A percentile compares a stretch with the other conserved stretches of the same genome.
These are phyloP conservation scores for Chalcosyrphus nemorum DNA, from an alignment of 2,888 invertebrate species.

Conservation along the genomic window DNA sequence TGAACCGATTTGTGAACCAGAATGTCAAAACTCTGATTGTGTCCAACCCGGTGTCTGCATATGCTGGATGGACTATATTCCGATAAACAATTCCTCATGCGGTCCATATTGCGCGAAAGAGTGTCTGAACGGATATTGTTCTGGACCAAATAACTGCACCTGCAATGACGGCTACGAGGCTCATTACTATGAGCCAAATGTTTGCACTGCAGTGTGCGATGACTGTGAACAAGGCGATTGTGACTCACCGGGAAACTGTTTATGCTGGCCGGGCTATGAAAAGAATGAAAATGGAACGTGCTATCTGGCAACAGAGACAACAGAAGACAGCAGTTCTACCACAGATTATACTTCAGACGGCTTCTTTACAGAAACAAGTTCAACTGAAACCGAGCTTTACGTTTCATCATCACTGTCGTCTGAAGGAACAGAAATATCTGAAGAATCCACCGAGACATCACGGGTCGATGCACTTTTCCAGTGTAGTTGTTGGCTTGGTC, in stretches of 20 bases:
- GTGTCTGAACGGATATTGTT: conserved; percentile 75
- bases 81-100: conserved; percentile 76
- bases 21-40: conserved; percentile 81
- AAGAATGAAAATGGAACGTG: conserved; percentile 24
- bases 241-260: conserved; percentile 70
- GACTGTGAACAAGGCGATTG: conserved; percentile 74
- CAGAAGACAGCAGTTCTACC: not conserved
- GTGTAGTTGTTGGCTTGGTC: conserved; percentile 39
- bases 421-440: not conserved
- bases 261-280: conserved; percentile 74
- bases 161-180: conserved; percentile 77
- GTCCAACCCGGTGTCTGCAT: conserved; percentile 77
- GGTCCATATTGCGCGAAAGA: conserved; percentile 49
- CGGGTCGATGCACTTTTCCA: not conserved
- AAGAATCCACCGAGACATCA: not conserved
- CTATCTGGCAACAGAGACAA: not conserved
- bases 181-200: conserved; percentile 55
- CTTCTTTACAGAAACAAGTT: too few relatives aligned
- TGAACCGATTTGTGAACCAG: conserved; percentile 78
- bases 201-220: conserved; percentile 73
- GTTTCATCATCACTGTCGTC: not conserved
- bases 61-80: conserved; percentile 76
- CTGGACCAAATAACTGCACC: conserved; percentile 79
- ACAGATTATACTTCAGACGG: not conserved
- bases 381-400: not conserved